A percentile compares a stretch with the other conserved stretches of the same genome.
phyloP scores from a whole-genome alignment of 2,888 invertebrate species.

The Keiferia lycopersicella region DNA sequence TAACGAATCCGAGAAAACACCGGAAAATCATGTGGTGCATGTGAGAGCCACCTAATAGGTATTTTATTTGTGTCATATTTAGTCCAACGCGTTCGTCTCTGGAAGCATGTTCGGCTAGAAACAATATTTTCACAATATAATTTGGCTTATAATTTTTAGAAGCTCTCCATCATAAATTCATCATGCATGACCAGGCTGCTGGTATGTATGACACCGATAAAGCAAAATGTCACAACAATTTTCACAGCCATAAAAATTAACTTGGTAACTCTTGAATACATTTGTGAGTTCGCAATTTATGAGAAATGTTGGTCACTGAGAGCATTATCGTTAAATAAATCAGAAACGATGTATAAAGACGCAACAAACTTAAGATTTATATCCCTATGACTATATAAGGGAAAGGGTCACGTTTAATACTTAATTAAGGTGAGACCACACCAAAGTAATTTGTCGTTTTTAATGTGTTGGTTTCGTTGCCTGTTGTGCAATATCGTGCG shows the following conservation, averaged over 20 bases:
- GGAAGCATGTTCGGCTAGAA: background rate
- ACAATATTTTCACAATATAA: background rate
- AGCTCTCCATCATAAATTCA: constrained; percentile 10
- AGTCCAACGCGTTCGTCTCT: background rate
- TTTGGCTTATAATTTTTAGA: background rate
- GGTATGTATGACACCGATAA: background rate
- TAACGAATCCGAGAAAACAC: background rate
- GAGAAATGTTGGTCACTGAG: constrained; percentile 11
- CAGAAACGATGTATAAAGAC: constrained; percentile 30
- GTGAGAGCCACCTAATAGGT: no score
- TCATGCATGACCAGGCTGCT: constrained; percentile 1
- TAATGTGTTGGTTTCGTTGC: constrained; percentile 40
- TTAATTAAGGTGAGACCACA: constrained; percentile 41
- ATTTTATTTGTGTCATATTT: no score
- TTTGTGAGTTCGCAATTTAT: background rate
- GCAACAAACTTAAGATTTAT: constrained; percentile 22
- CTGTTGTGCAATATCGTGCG: constrained; percentile 55
- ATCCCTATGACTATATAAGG: constrained; percentile 48
- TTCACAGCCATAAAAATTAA: constrained; percentile 11
- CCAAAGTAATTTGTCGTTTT: constrained; percentile 35
- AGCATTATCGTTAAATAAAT: constrained; percentile 21
- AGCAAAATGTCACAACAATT: constrained; percentile 17
- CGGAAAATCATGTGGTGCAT: background rate
- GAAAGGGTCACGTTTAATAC: constrained; percentile 48
- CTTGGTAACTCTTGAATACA: background rate